A percentile compares a stretch with the other conserved stretches of the same genome.
These are phyloP conservation scores for Ethmia dodecea DNA, from an alignment of 2,888 invertebrate genomes.

Conservation along the genomic window DNA sequence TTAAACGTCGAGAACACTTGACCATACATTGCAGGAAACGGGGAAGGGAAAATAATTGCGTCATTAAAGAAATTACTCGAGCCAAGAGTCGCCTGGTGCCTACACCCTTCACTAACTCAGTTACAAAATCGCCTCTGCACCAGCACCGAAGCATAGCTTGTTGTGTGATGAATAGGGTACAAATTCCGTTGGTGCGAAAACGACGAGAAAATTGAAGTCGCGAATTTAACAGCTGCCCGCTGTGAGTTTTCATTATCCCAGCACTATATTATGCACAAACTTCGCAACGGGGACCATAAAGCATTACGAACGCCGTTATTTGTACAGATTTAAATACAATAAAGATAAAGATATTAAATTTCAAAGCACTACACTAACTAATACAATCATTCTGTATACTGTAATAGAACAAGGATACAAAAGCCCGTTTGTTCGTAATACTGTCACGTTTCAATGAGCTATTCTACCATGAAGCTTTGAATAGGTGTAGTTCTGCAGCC, in stretches of 20 bases:
- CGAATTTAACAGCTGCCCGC: conserved; percentile 32
- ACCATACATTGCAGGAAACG: conserved; percentile 44
- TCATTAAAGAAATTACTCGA: conserved; percentile 53
- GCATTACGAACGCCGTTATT: conserved; percentile 3
- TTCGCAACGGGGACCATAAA: neutral
- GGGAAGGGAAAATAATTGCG: conserved; percentile 48
- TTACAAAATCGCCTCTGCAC: conserved; percentile 25
- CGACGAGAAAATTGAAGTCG: conserved; percentile 36
- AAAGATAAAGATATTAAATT: no score
- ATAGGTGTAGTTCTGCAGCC: no score
- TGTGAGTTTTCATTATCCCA: conserved; percentile 36
- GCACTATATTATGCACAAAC: conserved; percentile 7
- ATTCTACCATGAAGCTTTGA: no score
- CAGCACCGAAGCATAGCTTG: neutral
- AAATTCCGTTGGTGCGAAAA: conserved; percentile 19
- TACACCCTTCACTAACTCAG: conserved; percentile 41
- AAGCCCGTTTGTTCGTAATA: no score
- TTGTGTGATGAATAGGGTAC: conserved; percentile 24
- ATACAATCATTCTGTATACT: no score
- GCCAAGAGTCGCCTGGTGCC: conserved; percentile 29
- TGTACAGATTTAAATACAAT: no score
- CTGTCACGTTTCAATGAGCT: no score
- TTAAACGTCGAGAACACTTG: conserved; percentile 30
- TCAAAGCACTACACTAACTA: no score
- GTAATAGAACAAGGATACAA: no score